Conservation (phyloP, 1,140 invertebrate genomes). For the Drosophila kohkoa region DNA sequence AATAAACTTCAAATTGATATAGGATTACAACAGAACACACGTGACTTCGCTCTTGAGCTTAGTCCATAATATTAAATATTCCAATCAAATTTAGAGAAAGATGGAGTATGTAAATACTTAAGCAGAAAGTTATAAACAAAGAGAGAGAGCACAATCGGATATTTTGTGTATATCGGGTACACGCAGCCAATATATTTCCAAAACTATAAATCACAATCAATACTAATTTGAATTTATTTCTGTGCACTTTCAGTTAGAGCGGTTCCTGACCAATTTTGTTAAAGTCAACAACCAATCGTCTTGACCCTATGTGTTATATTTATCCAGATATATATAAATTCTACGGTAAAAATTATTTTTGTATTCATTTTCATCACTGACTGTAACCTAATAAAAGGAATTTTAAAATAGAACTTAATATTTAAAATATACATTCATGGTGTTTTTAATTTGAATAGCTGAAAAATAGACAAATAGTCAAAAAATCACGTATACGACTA, state of each 20-base stretch:
- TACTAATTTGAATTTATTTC: not conserved
- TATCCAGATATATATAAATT: slow-evolving; percentile 55
- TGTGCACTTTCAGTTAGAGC: slow-evolving; percentile 20
- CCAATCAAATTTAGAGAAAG: too few relatives aligned
- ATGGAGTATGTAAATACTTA: too few relatives aligned
- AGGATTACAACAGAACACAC: not conserved
- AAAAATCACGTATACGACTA: not conserved
- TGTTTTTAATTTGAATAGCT: slow-evolving; percentile 17
- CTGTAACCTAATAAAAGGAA: slow-evolving; percentile 71
- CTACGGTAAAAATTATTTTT: slow-evolving; percentile 57
- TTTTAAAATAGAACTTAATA: slow-evolving; percentile 54
- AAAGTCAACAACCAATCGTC: slow-evolving; percentile 35
- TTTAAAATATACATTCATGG: slow-evolving; percentile 30
- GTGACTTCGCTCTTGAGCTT: not conserved
- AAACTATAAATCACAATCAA: not conserved
- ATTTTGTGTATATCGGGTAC: not conserved
- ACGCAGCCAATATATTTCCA: not conserved
- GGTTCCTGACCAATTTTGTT: slow-evolving; percentile 45
- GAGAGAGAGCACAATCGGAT: too few relatives aligned
- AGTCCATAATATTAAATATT: too few relatives aligned
- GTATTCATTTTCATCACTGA: slow-evolving; percentile 69
- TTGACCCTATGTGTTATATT: slow-evolving; percentile 39
- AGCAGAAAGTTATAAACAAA: too few relatives aligned
- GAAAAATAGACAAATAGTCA: not conserved
- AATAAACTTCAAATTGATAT: not conserved